phyloP scores from a whole-genome alignment of 2,797 vertebrate genomes.

The Cryptoprocta ferox region DNA sequence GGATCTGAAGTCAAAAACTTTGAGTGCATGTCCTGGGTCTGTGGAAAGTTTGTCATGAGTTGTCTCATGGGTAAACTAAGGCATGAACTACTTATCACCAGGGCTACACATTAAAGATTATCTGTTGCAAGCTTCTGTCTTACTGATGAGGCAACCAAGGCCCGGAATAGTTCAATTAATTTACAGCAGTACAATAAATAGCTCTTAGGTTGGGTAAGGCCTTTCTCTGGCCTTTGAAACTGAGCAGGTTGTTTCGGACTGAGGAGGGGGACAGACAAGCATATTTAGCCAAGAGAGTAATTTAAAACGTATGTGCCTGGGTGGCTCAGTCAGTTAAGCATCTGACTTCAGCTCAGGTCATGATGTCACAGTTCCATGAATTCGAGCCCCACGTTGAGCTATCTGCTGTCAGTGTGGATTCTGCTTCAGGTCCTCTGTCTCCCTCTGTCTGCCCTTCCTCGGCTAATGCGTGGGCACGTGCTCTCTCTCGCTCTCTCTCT shows the following conservation, averaged over 20 bases:
- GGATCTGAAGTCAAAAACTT: not conserved
- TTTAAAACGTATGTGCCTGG: not conserved
- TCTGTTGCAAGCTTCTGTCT: not conserved
- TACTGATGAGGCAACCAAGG: not conserved
- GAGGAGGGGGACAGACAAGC: not conserved
- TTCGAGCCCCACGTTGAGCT: no score
- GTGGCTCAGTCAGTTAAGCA: no score
- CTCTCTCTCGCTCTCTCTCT: no score
- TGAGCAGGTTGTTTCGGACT: not conserved
- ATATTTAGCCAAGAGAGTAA: not conserved
- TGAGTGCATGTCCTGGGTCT: not conserved
- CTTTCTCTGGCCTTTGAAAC: not conserved
- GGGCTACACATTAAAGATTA: not conserved
- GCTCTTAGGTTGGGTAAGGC: not conserved
- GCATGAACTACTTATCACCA: not conserved
- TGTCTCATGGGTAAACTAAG: not conserved
- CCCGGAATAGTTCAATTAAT: not conserved
- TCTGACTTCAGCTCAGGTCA: no score
- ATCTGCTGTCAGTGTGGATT: no score
- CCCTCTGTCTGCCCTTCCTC: no score
- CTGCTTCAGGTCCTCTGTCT: no score
- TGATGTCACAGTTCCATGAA: no score
- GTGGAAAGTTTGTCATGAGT: not conserved
- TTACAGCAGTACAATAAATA: not conserved
- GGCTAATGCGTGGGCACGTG: no score